phyloP scores from a whole-genome alignment of 1,140 invertebrate species.

The Campodea augens region DNA sequence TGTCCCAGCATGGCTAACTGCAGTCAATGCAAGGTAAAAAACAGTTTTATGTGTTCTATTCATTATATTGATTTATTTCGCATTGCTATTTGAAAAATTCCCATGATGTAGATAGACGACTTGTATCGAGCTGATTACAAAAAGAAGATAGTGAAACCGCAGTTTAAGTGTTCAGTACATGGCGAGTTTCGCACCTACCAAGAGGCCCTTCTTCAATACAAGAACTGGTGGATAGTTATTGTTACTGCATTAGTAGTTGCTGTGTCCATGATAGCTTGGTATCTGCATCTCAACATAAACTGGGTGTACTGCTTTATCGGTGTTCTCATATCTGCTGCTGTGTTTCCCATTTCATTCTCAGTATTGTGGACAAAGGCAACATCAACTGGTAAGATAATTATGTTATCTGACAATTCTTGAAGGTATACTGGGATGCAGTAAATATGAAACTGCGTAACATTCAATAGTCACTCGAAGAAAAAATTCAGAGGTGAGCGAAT shows the following conservation, averaged over 20 bases:
- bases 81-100: too few relatives aligned
- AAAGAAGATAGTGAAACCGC: too few relatives aligned
- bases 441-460: too few relatives aligned
- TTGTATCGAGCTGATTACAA: too few relatives aligned
- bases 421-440: too few relatives aligned
- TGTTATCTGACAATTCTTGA: too few relatives aligned
- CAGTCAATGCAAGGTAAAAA: neutral
- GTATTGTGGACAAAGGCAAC: constrained; percentile 25
- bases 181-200: constrained; percentile 22
- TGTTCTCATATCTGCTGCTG: constrained; percentile 25
- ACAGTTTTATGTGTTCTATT: neutral
- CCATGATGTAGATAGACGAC: too few relatives aligned
- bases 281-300: constrained; percentile 19
- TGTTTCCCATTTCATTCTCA: constrained; percentile 22
- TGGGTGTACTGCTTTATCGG: constrained; percentile 28
- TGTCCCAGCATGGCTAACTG: neutral
- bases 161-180: constrained; percentile 21
- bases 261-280: constrained; percentile 20
- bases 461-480: too few relatives aligned
- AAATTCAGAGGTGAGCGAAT: too few relatives aligned
- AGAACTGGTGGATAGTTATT: constrained; percentile 24
- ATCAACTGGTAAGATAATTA: too few relatives aligned
- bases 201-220: constrained; percentile 19
- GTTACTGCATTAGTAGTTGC: constrained; percentile 20
- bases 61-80: too few relatives aligned